Base-by-base conservation (phyloP, 2,888 invertebrate genomes). In the Cenopis cana region DNA sequence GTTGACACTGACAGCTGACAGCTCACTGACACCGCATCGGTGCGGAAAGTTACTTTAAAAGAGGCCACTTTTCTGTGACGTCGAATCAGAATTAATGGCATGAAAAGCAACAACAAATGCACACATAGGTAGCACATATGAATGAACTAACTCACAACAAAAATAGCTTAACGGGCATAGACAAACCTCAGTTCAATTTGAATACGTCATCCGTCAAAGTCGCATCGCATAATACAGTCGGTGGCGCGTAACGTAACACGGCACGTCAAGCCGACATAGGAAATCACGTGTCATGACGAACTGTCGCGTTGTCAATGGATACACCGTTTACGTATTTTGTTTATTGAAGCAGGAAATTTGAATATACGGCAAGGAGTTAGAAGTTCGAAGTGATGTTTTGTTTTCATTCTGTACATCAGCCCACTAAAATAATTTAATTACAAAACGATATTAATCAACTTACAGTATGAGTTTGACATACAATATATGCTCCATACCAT, bases 151-250 rank as follows among this genome's bases (percentile, higher is more conserved):
- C 46, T 8, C 46, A 12, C 14, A 54, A 24, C 11, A 8, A 24
- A 36, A 20, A 17, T 17, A 29, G 29, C 17, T 29, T 38, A n/a
- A 20, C n/a, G 20, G 52, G 6, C 64, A 64, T 36, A 50, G 36
- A 64, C 52, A 52, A 64, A 64, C 14, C 52, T 20, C 4, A 0
- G 20, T 18, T 36, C 52, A 60, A 68, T 68, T 60, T 50, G 68
- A 50, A 50, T 50, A 41, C 59, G 59, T 67, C 59, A 59, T 24
- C 41, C 67, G 59, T 67, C 59, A 59, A 33, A 17, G 59, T 68
- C 68, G 18, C 20, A 20, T 65, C 54, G 41, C 12, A 41, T 55
- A 38, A 64, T 52, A 38, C 38, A 52, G 36, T 64, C 18, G 20
- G n/a, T 9, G n/a, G 52, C 52, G 18, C 62, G 36, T 24, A 29